Percentiles rank a stretch among this genome's conserved stretches.
Conservation (phyloP, 1,140 invertebrate genomes). For the Drosophila parabipectinata region DNA sequence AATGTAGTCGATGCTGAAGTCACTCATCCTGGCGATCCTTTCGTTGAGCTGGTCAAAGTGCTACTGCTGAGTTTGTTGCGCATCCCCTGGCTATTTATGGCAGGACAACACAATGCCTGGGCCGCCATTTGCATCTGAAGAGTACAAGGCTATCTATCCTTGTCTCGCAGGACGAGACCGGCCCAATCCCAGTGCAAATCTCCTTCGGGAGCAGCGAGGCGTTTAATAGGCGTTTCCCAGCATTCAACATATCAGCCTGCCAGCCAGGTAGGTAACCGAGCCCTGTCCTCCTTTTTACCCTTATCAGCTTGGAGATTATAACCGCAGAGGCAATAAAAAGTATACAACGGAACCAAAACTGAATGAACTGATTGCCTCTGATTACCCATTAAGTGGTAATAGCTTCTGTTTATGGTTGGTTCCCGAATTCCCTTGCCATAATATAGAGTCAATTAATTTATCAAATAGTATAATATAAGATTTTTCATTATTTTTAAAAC, state of each 20-base stretch:
- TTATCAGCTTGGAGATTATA: conserved; percentile 68
- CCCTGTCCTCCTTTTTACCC: conserved; percentile 56
- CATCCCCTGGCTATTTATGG: conserved; percentile 58
- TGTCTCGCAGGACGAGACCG: conserved; percentile 33
- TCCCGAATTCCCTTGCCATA: conserved; percentile 16
- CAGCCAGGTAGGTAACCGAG: conserved; percentile 22
- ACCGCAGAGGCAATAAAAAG: conserved; percentile 31
- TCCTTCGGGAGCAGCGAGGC: conserved; percentile 66
- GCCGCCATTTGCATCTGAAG: conserved; percentile 55
- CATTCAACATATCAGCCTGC: background rate
- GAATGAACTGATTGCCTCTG: conserved; percentile 49
- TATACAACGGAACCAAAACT: background rate
- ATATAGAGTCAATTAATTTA: background rate
- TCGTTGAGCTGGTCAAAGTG: conserved; percentile 29
- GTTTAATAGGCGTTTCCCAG: conserved; percentile 76
- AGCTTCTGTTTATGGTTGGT: conserved; percentile 8
- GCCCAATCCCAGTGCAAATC: conserved; percentile 42
- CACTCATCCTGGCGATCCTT: conserved; percentile 69
- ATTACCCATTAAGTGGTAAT: conserved; percentile 22
- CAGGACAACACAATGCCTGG: conserved; percentile 22
- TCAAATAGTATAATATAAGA: no score
- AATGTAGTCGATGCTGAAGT: conserved; percentile 86
- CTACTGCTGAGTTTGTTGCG: conserved; percentile 56
- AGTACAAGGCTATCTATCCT: conserved; percentile 29
- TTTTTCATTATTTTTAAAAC: no score